Conservation (phyloP, 2,797 vertebrate genomes). For the Sciaenops ocellatus region DNA sequence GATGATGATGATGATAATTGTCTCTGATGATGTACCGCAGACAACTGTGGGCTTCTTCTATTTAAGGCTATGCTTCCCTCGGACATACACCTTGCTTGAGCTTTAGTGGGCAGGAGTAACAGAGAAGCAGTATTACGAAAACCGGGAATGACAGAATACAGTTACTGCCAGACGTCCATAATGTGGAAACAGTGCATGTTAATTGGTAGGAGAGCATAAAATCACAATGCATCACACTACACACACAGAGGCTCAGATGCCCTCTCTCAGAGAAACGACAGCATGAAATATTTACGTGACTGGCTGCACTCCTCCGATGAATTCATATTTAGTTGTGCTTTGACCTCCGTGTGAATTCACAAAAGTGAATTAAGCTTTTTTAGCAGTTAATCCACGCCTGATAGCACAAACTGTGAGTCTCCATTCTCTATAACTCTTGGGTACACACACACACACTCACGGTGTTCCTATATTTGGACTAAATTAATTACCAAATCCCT, state of each 20-base stretch:
- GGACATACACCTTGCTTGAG: too few species aligned
- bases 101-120: too few species aligned
- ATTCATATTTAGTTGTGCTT: slow-evolving; percentile 41
- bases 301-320: slow-evolving; percentile 36
- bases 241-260: slow-evolving; percentile 11
- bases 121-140: too few species aligned
- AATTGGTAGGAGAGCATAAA: background rate
- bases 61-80: too few species aligned
- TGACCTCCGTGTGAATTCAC: slow-evolving; percentile 28
- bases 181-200: background rate
- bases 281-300: slow-evolving; percentile 48
- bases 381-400: slow-evolving; percentile 42
- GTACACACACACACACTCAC: slow-evolving; percentile 18
- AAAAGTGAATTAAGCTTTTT: slow-evolving; percentile 51
- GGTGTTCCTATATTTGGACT: slow-evolving; percentile 23
- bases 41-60: too few species aligned
- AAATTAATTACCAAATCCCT: slow-evolving; percentile 55
- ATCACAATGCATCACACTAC: background rate
- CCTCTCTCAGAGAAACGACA: slow-evolving; percentile 23
- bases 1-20: too few species aligned
- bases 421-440: background rate
- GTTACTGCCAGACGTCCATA: background rate
- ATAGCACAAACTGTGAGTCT: slow-evolving; percentile 23
- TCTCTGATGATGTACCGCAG: too few species aligned
- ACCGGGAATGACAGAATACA: too few species aligned